Evolutionary conservation across 1,140 invertebrate genomes (phyloP).

Genomic region (Plutomurus gul): DNA sequence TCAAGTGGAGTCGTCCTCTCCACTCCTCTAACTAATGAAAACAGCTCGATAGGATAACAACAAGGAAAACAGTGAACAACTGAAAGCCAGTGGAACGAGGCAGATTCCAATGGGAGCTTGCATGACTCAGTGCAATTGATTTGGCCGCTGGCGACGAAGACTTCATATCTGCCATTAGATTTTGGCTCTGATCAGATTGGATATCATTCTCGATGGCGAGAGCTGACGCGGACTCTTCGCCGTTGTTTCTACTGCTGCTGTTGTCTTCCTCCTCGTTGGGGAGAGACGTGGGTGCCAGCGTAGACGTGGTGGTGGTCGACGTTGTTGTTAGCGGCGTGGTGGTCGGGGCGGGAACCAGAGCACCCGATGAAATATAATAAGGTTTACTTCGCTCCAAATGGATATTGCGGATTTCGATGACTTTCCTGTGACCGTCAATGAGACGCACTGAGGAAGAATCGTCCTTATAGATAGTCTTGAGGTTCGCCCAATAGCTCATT

Average conservation of each 20-base stretch:
- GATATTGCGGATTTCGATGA: constrained; percentile 45
- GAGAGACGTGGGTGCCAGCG: neutral
- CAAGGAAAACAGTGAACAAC: neutral
- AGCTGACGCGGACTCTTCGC: neutral
- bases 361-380: constrained; percentile 40
- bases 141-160: constrained; percentile 31
- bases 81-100: neutral
- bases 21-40: neutral
- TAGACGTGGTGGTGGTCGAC: constrained; percentile 11
- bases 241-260: neutral
- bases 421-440: constrained; percentile 44
- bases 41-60: neutral
- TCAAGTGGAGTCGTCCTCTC: neutral
- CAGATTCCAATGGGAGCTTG: neutral
- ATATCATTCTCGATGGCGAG: neutral
- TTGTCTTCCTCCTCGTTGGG: neutral
- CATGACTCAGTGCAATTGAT: constrained; percentile 9
- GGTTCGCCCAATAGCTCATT: constrained; percentile 46
- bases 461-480: constrained; percentile 50
- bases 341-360: constrained; percentile 42
- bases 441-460: constrained; percentile 38
- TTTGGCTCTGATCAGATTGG: constrained; percentile 32
- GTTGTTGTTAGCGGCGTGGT: constrained; percentile 43
- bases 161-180: constrained; percentile 29
- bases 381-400: constrained; percentile 39